A percentile compares a stretch with the other conserved stretches of the same genome.
Evolutionary conservation across 2,797 vertebrate species (phyloP).

Genomic region (Varecia variegata): DNA sequence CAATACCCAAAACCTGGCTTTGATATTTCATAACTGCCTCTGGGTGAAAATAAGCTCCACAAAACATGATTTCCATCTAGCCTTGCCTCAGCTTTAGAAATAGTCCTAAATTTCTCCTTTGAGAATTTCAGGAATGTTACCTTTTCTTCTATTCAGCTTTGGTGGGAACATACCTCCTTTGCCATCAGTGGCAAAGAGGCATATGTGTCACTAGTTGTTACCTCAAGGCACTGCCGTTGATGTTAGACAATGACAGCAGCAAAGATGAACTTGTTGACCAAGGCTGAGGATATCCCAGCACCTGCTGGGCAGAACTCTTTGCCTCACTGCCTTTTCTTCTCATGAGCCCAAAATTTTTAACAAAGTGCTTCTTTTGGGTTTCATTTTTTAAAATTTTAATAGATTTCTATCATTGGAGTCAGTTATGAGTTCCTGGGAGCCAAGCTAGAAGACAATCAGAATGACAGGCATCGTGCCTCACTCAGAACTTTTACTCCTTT

Average conservation of each 20-base stretch:
- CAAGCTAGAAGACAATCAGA: background rate
- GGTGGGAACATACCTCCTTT: background rate
- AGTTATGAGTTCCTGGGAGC: background rate
- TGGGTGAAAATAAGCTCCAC: background rate
- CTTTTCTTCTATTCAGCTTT: background rate
- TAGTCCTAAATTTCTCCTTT: background rate
- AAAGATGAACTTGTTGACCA: background rate
- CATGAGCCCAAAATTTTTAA: background rate
- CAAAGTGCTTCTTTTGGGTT: background rate
- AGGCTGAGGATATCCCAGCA: background rate
- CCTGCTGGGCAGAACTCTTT: background rate
- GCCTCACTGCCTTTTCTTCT: background rate
- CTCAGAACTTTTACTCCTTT: background rate
- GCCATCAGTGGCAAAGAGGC: background rate
- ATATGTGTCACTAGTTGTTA: background rate
- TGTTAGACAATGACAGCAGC: background rate
- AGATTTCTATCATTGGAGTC: background rate
- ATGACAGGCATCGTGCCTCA: background rate
- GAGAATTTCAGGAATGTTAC: background rate
- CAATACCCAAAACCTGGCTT: background rate
- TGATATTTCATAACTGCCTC: background rate
- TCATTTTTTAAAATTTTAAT: background rate
- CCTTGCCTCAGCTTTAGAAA: background rate
- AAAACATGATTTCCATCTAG: background rate
- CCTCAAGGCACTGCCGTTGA: background rate